Conservation (phyloP, 2,888 invertebrate genomes). For the Glomeris marginata region DNA sequence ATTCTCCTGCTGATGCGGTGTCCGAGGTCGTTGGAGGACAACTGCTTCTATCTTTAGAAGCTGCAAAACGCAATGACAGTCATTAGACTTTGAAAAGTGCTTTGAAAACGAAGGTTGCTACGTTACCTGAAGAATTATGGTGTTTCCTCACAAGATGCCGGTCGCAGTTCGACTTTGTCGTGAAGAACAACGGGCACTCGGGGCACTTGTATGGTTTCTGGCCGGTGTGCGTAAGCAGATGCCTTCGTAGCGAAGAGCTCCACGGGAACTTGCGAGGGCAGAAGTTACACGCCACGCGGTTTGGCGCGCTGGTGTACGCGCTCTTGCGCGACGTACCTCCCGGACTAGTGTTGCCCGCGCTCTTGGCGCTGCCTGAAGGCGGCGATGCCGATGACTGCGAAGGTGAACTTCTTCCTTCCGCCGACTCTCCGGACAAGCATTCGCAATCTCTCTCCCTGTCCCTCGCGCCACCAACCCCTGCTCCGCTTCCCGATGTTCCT, state of each 20-base stretch:
- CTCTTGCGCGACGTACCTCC: constrained; percentile 33
- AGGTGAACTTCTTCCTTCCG: background rate
- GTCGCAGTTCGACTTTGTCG: constrained; percentile 94
- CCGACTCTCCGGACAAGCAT: background rate
- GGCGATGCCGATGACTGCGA: constrained; percentile 47
- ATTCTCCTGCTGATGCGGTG: too few relatives aligned
- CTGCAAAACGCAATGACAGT: constrained; percentile 6
- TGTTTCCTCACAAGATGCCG: constrained; percentile 83
- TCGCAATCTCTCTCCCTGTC: background rate
- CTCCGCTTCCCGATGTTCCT: constrained; percentile 20
- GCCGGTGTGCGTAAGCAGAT: constrained; percentile 84
- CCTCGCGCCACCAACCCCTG: constrained; percentile 33
- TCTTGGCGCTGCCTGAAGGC: constrained; percentile 40
- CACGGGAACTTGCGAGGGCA: constrained; percentile 91
- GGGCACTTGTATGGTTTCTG: constrained; percentile 94
- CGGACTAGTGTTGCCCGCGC: constrained; percentile 26
- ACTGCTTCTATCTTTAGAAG: too few relatives aligned
- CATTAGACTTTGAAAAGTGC: too few relatives aligned
- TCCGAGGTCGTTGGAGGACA: too few relatives aligned
- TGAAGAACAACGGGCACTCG: constrained; percentile 81
- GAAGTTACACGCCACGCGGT: constrained; percentile 82
- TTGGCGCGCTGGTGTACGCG: constrained; percentile 87
- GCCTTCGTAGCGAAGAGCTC: constrained; percentile 88
- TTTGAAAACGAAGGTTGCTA: too few relatives aligned
- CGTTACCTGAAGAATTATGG: constrained; percentile 32